phyloP scores from a whole-genome alignment of 2,888 invertebrate genomes.

The Ophion slaviceki region DNA sequence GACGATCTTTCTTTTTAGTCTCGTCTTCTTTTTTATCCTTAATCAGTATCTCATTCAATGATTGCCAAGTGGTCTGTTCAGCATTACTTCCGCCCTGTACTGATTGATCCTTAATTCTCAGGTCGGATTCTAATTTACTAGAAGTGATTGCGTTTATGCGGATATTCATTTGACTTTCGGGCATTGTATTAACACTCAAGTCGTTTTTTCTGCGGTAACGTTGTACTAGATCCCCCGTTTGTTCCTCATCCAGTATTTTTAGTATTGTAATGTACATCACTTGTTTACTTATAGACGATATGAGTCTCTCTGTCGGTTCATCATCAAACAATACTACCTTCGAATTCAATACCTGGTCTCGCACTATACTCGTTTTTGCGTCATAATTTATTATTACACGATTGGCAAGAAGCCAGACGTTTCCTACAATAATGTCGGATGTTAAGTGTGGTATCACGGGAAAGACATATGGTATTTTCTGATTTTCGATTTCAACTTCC shows the following conservation, averaged over 20 bases:
- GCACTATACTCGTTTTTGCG: neutral
- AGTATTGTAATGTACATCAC: neutral
- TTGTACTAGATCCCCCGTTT: neutral
- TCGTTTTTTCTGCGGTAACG: too few species aligned
- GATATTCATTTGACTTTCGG: too few species aligned
- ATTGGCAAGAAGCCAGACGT: conserved; percentile 37
- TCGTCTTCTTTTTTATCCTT: too few species aligned
- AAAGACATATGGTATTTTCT: neutral
- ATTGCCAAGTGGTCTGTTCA: too few species aligned
- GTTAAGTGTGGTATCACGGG: conserved; percentile 38
- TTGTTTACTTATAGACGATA: neutral
- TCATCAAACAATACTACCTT: conserved; percentile 33
- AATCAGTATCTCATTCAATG: too few species aligned
- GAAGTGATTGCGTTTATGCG: too few species aligned
- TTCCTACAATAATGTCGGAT: conserved; percentile 44
- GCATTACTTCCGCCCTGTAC: too few species aligned
- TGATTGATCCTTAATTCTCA: too few species aligned
- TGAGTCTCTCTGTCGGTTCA: neutral
- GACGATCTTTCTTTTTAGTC: too few species aligned
- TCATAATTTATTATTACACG: conserved; percentile 36
- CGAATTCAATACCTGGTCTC: conserved; percentile 3
- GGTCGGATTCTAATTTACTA: too few species aligned
- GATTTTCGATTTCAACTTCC: conserved; percentile 8
- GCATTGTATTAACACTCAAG: too few species aligned
- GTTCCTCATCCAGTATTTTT: neutral